These are phyloP conservation scores for Serrognathus titanus DNA, from an alignment of 2,888 invertebrate genomes.

Conservation along the genomic window DNA sequence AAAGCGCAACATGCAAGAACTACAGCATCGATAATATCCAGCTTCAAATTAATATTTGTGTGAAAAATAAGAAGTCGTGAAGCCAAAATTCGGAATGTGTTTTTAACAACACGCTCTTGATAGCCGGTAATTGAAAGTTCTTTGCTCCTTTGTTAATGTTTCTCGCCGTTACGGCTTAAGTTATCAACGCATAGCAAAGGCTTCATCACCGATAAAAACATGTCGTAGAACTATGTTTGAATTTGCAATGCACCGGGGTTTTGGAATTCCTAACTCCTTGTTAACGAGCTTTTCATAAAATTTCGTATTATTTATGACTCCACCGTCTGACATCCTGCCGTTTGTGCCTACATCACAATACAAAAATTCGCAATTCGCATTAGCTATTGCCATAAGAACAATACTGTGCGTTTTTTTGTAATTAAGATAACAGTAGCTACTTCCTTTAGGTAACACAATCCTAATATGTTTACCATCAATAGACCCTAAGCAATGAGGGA, in stretches of 20 bases:
- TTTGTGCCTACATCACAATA: constrained; percentile 24
- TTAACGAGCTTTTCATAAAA: constrained; percentile 20
- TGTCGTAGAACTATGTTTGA: constrained; percentile 18
- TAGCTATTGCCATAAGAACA: constrained; percentile 24
- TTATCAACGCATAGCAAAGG: constrained; percentile 16
- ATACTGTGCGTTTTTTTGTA: constrained; percentile 26
- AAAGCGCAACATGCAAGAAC: constrained; percentile 21
- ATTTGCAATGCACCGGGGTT: constrained; percentile 17
- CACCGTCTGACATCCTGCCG: constrained; percentile 25
- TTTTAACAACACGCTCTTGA: constrained; percentile 22
- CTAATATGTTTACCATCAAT: constrained; percentile 27
- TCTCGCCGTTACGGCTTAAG: constrained; percentile 15
- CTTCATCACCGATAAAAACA: constrained; percentile 22
- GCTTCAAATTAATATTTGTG: constrained; percentile 19
- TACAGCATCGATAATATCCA: constrained; percentile 18
- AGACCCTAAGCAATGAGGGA: constrained; percentile 25
- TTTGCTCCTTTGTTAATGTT: constrained; percentile 15
- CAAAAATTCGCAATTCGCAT: constrained; percentile 24
- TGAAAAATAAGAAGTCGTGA: constrained; percentile 20
- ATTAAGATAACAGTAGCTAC: constrained; percentile 24
- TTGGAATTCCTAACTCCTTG: constrained; percentile 18
- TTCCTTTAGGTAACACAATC: constrained; percentile 23
- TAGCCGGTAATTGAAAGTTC: constrained; percentile 20
- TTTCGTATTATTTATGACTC: constrained; percentile 20
- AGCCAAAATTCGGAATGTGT: constrained; percentile 21